A percentile compares a stretch with the other conserved stretches of the same genome.
Evolutionary conservation across 37 sponge, comb jelly and placozoan genomes (phyloP).

Genomic region (Spongilla lacustris): DNA sequence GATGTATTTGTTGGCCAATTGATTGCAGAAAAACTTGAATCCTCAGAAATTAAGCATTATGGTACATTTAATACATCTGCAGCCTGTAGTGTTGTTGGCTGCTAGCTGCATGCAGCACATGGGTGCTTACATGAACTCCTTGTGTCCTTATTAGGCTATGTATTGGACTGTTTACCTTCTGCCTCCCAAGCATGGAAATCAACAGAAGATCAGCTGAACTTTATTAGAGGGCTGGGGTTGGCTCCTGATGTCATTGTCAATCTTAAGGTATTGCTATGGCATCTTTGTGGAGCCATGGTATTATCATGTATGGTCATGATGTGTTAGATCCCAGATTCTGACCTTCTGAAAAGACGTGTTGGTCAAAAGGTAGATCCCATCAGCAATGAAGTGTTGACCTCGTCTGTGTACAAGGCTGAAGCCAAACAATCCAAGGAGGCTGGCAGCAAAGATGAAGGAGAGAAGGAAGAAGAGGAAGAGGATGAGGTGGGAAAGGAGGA

Average conservation of each 20-base stretch:
- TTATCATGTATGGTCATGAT: neutral
- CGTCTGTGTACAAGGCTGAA: constrained; percentile 37
- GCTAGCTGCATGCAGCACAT: too few species aligned
- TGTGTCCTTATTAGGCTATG: constrained; percentile 73
- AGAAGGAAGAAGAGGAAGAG: constrained; percentile 54
- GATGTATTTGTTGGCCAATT: constrained; percentile 54
- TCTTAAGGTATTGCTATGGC: constrained; percentile 70
- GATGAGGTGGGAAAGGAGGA: constrained; percentile 40
- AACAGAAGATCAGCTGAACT: constrained; percentile 74
- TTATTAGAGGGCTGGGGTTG: constrained; percentile 52
- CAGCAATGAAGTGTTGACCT: constrained; percentile 47
- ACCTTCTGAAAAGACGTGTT: constrained; percentile 58
- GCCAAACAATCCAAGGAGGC: constrained; percentile 22
- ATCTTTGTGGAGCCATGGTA: neutral
- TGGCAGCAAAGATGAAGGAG: constrained; percentile 42
- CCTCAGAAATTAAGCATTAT: constrained; percentile 80
- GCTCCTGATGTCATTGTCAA: constrained; percentile 92
- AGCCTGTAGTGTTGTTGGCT: neutral
- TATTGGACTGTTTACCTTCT: constrained; percentile 89
- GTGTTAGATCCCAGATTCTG: constrained; percentile 74
- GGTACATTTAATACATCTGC: too few species aligned
- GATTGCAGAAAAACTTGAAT: constrained; percentile 58
- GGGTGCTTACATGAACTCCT: too few species aligned
- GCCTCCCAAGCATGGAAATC: constrained; percentile 59
- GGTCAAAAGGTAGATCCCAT: constrained; percentile 73